Evolutionary conservation across 2,888 invertebrate species (phyloP).

Genomic region (Harpagoxenus sublaevis): DNA sequence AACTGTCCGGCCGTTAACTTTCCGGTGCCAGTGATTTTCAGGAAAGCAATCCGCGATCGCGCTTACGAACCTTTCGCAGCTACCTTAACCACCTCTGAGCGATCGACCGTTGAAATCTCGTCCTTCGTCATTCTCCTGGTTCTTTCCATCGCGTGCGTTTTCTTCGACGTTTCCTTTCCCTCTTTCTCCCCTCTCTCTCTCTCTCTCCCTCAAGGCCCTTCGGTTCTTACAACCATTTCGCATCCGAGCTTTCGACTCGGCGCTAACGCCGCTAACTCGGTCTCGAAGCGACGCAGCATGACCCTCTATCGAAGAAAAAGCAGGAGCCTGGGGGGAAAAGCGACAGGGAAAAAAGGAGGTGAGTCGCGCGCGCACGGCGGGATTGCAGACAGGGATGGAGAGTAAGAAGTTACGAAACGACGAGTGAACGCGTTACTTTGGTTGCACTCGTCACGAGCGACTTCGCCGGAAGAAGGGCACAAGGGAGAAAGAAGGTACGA

Average conservation of each 20-base stretch:
- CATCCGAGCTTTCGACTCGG: constrained; percentile 42
- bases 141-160: constrained; percentile 24
- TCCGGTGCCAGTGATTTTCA: constrained; percentile 62
- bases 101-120: constrained; percentile 36
- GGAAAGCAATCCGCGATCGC: constrained; percentile 47
- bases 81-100: background rate
- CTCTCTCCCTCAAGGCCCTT: background rate
- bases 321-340: constrained; percentile 20
- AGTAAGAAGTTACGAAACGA: constrained; percentile 64
- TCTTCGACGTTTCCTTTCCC: background rate
- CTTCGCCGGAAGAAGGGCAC: background rate
- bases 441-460: constrained; percentile 31
- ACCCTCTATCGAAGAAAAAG: constrained; percentile 48
- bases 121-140: background rate
- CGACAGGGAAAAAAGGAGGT: constrained; percentile 32
- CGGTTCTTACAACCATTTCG: constrained; percentile 28
- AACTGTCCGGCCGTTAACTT: constrained; percentile 59
- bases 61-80: constrained; percentile 30
- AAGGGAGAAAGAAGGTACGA: background rate
- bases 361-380: constrained; percentile 12
- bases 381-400: constrained; percentile 17
- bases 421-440: constrained; percentile 60
- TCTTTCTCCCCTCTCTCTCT: background rate
- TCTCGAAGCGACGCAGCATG: constrained; percentile 33
- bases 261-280: constrained; percentile 45